phyloP scores from a whole-genome alignment of 2,113 vertebrate genomes.

The Tragelaphus buxtoni region DNA sequence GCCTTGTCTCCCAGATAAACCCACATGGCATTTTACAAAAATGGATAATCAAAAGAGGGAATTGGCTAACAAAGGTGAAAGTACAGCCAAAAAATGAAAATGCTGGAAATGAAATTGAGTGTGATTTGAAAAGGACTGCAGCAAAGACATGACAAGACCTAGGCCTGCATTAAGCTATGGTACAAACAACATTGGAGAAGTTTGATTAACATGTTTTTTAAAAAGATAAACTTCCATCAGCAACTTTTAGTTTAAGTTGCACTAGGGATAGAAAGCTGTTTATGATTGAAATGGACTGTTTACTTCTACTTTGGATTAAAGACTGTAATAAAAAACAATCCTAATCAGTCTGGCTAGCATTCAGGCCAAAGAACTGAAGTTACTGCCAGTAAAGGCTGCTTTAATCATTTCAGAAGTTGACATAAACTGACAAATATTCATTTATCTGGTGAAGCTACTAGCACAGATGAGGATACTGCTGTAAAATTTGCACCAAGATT shows the following conservation, averaged over 20 bases:
- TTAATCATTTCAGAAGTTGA: conserved; percentile 36
- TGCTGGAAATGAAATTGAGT: conserved; percentile 16
- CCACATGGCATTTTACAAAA: not conserved
- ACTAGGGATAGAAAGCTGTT: not conserved
- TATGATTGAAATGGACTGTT: not conserved
- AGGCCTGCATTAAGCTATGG: not conserved
- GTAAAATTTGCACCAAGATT: not conserved
- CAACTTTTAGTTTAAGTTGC: conserved; percentile 32
- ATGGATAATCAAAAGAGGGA: conserved; percentile 6
- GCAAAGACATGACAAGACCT: not conserved
- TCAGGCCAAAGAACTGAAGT: conserved; percentile 18
- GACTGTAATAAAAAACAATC: not conserved
- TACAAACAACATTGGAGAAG: not conserved
- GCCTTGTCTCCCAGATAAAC: conserved; percentile 16
- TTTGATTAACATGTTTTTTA: not conserved
- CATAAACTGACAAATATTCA: not conserved
- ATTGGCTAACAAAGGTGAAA: conserved; percentile 39
- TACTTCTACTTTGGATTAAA: conserved; percentile 34
- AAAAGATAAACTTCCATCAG: not conserved
- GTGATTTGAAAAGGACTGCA: conserved; percentile 31
- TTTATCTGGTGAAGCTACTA: not conserved
- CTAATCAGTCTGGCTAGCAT: conserved; percentile 13
- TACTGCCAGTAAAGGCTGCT: conserved; percentile 21
- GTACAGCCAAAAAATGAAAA: conserved; percentile 19
- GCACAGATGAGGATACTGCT: not conserved